Conservation (phyloP, 2,888 invertebrate species). For the Drosophila picticornis region DNA sequence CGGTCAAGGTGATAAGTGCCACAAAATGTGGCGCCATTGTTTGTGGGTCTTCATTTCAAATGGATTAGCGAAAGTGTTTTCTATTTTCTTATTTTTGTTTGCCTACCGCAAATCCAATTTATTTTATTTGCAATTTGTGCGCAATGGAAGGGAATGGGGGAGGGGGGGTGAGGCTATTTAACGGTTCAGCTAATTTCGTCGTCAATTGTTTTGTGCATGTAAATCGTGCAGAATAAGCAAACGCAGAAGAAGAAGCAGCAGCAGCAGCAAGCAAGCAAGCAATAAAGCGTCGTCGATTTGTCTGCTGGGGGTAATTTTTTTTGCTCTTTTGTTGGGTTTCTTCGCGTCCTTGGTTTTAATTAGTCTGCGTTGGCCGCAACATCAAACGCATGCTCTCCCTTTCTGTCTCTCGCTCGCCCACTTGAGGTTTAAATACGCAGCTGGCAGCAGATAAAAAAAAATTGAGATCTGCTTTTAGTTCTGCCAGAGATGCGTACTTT, state of each 20-base stretch:
- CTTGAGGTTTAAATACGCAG: conserved; percentile 36
- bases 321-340: conserved; percentile 70
- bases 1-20: conserved; percentile 58
- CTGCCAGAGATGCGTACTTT: conserved; percentile 14
- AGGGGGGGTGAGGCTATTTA: conserved; percentile 2
- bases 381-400: conserved; percentile 30
- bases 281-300: conserved; percentile 59
- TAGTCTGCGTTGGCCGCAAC: conserved; percentile 48
- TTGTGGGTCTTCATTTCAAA: conserved; percentile 52
- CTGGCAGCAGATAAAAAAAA: conserved; percentile 11
- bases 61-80: conserved; percentile 78
- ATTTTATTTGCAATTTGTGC: conserved; percentile 60
- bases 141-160: rapidly evolving
- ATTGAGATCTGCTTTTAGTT: neutral
- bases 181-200: conserved; percentile 62
- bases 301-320: conserved; percentile 67
- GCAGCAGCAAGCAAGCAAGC: neutral
- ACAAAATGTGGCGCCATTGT: conserved; percentile 13
- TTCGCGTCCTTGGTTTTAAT: conserved; percentile 73
- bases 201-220: conserved; percentile 73
- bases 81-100: neutral
- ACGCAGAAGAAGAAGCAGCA: neutral
- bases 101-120: conserved; percentile 67
- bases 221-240: conserved; percentile 37
- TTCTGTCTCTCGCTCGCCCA: conserved; percentile 37